A percentile compares a stretch with the other conserved stretches of the same genome.
Conservation (phyloP, 2,888 invertebrate genomes). For the Thereva nobilitata region DNA sequence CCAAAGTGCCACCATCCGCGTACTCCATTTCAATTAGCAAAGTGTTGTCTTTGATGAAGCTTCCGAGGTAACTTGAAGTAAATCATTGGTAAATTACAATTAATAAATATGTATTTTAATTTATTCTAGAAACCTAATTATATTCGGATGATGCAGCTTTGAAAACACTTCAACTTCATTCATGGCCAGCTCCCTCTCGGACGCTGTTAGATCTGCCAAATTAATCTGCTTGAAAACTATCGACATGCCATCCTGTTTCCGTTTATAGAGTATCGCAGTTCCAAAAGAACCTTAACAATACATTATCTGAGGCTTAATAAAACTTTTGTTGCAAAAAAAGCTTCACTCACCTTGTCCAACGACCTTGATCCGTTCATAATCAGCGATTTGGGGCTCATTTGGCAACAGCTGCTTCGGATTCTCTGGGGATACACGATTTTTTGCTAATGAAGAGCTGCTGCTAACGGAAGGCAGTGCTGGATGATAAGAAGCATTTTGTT, state of each 20-base stretch:
- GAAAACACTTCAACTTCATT: constrained; percentile 73
- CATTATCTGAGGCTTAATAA: background rate
- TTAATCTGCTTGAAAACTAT: constrained; percentile 78
- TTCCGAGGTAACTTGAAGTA: constrained; percentile 66
- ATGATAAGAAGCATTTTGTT: constrained; percentile 8
- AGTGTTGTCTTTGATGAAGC: constrained; percentile 71
- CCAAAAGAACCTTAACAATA: constrained; percentile 66
- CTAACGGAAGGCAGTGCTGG: constrained; percentile 4
- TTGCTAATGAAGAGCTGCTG: background rate
- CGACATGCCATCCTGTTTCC: constrained; percentile 65
- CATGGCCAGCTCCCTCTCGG: constrained; percentile 69
- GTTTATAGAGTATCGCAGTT: constrained; percentile 69
- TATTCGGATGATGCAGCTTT: constrained; percentile 73
- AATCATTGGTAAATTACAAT: background rate
- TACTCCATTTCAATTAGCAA: constrained; percentile 80
- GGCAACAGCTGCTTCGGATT: background rate
- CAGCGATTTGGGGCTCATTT: constrained; percentile 50
- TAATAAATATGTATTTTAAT: constrained; percentile 5
- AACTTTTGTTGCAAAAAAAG: background rate
- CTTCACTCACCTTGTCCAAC: constrained; percentile 52
- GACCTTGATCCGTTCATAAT: constrained; percentile 55
- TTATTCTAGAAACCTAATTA: constrained; percentile 61
- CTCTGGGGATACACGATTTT: background rate
- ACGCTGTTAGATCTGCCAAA: constrained; percentile 67
- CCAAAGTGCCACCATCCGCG: constrained; percentile 74